These are phyloP conservation scores for Tinamus guttatus DNA, from an alignment of 2,113 vertebrate genomes.

Conservation along the genomic window DNA sequence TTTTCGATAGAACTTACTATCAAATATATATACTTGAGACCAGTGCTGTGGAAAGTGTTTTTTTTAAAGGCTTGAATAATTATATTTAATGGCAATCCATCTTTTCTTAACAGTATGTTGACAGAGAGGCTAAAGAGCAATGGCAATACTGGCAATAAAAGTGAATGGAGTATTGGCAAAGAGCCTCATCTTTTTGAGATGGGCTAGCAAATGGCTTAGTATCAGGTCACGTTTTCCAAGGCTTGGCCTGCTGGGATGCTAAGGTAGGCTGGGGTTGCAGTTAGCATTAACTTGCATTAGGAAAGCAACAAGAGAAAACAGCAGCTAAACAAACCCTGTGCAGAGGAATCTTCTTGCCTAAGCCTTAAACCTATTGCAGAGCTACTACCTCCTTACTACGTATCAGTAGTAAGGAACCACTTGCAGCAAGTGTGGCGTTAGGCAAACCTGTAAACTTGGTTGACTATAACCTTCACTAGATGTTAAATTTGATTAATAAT, in stretches of 20 bases:
- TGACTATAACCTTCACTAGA: background rate
- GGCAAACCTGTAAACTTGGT: background rate
- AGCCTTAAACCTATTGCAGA: background rate
- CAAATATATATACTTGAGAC: background rate
- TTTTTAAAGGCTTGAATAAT: background rate
- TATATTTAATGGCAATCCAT: background rate
- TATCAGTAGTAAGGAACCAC: background rate
- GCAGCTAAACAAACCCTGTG: background rate
- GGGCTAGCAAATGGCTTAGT: slow-evolving; percentile 35
- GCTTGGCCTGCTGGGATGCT: slow-evolving; percentile 41
- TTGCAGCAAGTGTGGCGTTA: background rate
- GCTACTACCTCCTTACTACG: background rate
- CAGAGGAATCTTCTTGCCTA: background rate
- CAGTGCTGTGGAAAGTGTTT: background rate
- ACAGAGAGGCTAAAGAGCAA: background rate
- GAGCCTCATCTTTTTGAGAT: slow-evolving; percentile 24
- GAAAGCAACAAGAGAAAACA: slow-evolving; percentile 34
- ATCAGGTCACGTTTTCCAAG: slow-evolving; percentile 58
- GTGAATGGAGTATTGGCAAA: background rate
- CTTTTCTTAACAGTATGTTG: slow-evolving; percentile 9
- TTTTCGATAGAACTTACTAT: background rate
- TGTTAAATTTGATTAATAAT: background rate
- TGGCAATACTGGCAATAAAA: background rate
- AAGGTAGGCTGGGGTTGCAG: slow-evolving; percentile 24
- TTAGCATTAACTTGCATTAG: slow-evolving; percentile 57